These are phyloP conservation scores for Spodoptera exigua DNA, from an alignment of 2,888 invertebrate genomes.

Conservation along the genomic window DNA sequence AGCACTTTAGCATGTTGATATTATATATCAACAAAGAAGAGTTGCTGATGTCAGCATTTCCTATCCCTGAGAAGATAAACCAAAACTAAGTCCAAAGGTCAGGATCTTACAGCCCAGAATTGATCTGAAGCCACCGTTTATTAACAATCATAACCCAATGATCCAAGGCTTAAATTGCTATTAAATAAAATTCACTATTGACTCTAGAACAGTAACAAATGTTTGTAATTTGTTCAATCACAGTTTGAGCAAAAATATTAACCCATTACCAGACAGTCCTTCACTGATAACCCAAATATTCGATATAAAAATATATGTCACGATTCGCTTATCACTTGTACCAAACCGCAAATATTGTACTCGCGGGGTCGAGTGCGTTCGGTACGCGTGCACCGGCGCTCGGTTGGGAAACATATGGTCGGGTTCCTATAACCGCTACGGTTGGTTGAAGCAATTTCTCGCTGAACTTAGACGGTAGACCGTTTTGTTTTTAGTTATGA, in stretches of 20 bases:
- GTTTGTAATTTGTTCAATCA: not conserved
- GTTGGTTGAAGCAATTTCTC: slow-evolving; percentile 6
- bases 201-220: too few species aligned
- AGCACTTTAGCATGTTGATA: too few species aligned
- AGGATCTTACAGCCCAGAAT: too few species aligned
- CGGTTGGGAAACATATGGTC: slow-evolving; percentile 18
- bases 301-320: not conserved
- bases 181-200: too few species aligned
- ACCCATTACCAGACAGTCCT: not conserved
- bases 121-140: too few species aligned
- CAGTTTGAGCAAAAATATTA: slow-evolving; percentile 3
- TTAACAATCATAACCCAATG: too few species aligned
- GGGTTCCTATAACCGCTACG: slow-evolving; percentile 10
- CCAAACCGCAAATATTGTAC: slow-evolving; percentile 35
- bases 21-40: too few species aligned
- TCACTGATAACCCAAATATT: slow-evolving; percentile 12
- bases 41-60: too few species aligned
- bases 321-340: slow-evolving; percentile 41
- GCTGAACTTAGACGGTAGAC: slow-evolving; percentile 19
- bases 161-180: too few species aligned
- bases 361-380: slow-evolving; percentile 45
- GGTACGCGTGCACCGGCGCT: slow-evolving; percentile 52
- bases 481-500: slow-evolving; percentile 1
- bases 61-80: too few species aligned
- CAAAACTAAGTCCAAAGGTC: too few species aligned